Conservation (phyloP, 1,140 invertebrate species). For the Stegodyphus mimosarum region DNA sequence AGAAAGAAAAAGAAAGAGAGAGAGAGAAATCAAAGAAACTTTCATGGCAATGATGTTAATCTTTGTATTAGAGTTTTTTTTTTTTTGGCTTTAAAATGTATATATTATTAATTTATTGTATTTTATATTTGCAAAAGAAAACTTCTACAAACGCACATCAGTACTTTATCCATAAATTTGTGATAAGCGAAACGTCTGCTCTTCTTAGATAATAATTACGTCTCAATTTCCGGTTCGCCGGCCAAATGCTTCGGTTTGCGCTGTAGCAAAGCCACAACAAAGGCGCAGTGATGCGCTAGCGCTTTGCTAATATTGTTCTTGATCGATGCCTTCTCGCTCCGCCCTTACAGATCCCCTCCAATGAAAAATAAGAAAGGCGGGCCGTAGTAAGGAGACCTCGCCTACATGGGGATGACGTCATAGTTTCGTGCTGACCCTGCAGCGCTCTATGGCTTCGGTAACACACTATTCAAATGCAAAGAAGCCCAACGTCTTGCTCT, state of each 20-base stretch:
- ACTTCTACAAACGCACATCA: not conserved
- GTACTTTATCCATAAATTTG: slow-evolving; percentile 27
- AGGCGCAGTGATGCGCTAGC: slow-evolving; percentile 17
- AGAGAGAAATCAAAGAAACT: too few species aligned
- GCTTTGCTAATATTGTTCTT: slow-evolving; percentile 49
- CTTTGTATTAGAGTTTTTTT: too few species aligned
- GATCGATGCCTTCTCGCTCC: slow-evolving; percentile 34
- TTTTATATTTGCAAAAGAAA: too few species aligned
- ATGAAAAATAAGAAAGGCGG: slow-evolving; percentile 11
- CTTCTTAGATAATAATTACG: slow-evolving; percentile 55
- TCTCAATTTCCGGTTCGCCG: slow-evolving; percentile 47
- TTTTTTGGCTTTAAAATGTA: too few species aligned
- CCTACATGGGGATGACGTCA: slow-evolving; percentile 6
- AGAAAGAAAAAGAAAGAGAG: too few species aligned
- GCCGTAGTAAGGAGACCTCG: not conserved
- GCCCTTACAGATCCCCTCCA: slow-evolving; percentile 5
- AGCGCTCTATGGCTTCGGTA: not conserved
- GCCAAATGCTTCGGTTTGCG: slow-evolving; percentile 29
- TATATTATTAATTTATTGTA: too few species aligned
- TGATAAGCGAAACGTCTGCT: slow-evolving; percentile 50
- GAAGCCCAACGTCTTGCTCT: not conserved
- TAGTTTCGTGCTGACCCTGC: slow-evolving; percentile 15
- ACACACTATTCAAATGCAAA: slow-evolving; percentile 35
- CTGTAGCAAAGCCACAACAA: slow-evolving; percentile 49
- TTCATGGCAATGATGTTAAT: too few species aligned